A percentile compares a stretch with the other conserved stretches of the same genome.
Conservation (phyloP, 2,113 vertebrate species). For the Orientallactaga bullata region DNA sequence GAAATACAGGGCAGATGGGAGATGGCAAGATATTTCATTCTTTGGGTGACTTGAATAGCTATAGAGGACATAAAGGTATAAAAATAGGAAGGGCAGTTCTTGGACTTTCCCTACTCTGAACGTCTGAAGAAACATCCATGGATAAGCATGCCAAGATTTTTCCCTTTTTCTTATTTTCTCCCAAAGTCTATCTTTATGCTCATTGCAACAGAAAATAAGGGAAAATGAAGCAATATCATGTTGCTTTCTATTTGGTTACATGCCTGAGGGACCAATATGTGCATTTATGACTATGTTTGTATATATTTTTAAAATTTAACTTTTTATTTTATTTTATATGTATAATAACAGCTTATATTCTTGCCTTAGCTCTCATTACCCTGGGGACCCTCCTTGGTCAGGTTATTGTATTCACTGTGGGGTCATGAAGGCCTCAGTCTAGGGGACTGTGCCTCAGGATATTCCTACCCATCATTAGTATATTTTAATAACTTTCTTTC, state of each 20-base stretch:
- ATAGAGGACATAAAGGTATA: neutral
- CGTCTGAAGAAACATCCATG: neutral
- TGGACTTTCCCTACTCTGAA: no score
- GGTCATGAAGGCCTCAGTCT: no score
- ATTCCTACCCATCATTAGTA: neutral
- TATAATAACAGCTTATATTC: no score
- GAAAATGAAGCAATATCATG: neutral
- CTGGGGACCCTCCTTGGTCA: no score
- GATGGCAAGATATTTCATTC: neutral
- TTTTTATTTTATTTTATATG: no score
- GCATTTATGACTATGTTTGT: neutral
- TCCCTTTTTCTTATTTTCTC: no score
- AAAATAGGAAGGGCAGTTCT: neutral
- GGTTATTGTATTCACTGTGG: no score
- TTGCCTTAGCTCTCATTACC: no score
- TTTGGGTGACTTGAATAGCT: neutral
- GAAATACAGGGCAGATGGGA: neutral
- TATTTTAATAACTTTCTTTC: slow-evolving; percentile 19
- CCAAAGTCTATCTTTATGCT: neutral
- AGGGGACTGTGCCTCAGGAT: no score
- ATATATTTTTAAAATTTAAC: no score
- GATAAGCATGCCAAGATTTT: neutral
- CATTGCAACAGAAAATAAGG: neutral
- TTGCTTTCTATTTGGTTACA: neutral
- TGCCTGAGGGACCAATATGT: neutral